Evolutionary conservation across 2,888 invertebrate genomes (phyloP).

Genomic region (Xanthorhoe designata): DNA sequence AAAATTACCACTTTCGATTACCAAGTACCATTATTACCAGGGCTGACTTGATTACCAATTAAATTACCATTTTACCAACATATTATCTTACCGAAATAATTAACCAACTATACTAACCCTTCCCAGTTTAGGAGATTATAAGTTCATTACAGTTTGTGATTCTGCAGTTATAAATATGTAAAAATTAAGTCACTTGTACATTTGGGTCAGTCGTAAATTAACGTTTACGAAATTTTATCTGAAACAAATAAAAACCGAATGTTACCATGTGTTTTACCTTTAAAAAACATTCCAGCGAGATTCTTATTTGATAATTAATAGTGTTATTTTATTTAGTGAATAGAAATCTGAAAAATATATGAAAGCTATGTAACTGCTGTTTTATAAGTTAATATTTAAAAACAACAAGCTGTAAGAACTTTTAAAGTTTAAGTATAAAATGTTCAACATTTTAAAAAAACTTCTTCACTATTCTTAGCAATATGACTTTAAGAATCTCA

Average conservation of each 20-base stretch:
- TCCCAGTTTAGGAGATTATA: slow-evolving; percentile 13
- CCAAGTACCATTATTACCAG: not conserved
- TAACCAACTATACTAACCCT: slow-evolving; percentile 21
- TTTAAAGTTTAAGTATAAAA: not conserved
- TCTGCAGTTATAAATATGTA: not conserved
- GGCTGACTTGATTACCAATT: not conserved
- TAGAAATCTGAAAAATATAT: too few species aligned
- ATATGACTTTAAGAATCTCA: slow-evolving; percentile 31
- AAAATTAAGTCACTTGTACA: not conserved
- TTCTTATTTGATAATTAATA: slow-evolving; percentile 1
- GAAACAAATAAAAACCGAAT: slow-evolving; percentile 29
- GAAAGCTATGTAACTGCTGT: not conserved
- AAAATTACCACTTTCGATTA: not conserved
- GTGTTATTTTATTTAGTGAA: too few species aligned
- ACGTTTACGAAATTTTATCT: slow-evolving; percentile 11
- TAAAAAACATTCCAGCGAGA: slow-evolving; percentile 29
- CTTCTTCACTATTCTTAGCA: not conserved
- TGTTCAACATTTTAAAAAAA: not conserved
- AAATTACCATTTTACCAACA: not conserved
- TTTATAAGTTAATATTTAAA: not conserved
- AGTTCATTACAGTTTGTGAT: not conserved
- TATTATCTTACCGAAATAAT: not conserved
- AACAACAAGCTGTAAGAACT: not conserved
- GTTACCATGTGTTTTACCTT: slow-evolving; percentile 3
- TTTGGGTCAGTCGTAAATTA: too few species aligned